Evolutionary conservation across 2,888 invertebrate species (phyloP).

Genomic region (Brenthis hecate): DNA sequence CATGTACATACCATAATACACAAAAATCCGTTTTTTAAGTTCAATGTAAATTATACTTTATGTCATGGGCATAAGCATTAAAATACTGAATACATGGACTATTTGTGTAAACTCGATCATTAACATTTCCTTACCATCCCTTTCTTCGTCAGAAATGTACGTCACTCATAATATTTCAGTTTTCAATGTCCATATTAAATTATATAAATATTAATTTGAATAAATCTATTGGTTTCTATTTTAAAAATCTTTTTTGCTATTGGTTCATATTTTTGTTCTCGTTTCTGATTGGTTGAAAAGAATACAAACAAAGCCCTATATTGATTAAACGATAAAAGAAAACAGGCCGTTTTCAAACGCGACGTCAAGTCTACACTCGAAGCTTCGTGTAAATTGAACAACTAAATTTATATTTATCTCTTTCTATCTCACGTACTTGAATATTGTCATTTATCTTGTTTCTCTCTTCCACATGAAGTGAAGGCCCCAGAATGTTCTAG

Average conservation of each 20-base stretch:
- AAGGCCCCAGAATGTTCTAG: conserved; percentile 86
- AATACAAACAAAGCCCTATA: conserved; percentile 20
- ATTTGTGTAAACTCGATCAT: conserved; percentile 12
- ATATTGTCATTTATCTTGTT: conserved; percentile 45
- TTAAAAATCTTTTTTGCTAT: conserved; percentile 8
- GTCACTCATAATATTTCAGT: conserved; percentile 7
- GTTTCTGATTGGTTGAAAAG: conserved; percentile 30
- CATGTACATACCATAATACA: too few relatives aligned
- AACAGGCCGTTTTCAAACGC: conserved; percentile 41
- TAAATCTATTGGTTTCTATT: background rate
- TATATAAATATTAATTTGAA: background rate
- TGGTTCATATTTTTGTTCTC: conserved; percentile 16
- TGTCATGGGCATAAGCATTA: background rate
- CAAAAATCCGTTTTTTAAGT: too few relatives aligned
- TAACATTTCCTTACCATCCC: conserved; percentile 22
- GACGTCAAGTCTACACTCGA: conserved; percentile 52
- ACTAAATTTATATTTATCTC: conserved; percentile 70
- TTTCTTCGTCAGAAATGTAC: conserved; percentile 23
- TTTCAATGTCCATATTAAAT: background rate
- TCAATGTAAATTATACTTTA: background rate
- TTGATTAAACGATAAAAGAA: conserved; percentile 25
- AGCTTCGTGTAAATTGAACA: conserved; percentile 54
- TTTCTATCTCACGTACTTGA: conserved; percentile 49
- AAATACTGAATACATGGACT: background rate
- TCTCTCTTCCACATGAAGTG: conserved; percentile 61